A percentile compares a stretch with the other conserved stretches of the same genome.
Evolutionary conservation across 2,797 vertebrate species (phyloP).

Genomic region (Oryzias dopingdopingensis): DNA sequence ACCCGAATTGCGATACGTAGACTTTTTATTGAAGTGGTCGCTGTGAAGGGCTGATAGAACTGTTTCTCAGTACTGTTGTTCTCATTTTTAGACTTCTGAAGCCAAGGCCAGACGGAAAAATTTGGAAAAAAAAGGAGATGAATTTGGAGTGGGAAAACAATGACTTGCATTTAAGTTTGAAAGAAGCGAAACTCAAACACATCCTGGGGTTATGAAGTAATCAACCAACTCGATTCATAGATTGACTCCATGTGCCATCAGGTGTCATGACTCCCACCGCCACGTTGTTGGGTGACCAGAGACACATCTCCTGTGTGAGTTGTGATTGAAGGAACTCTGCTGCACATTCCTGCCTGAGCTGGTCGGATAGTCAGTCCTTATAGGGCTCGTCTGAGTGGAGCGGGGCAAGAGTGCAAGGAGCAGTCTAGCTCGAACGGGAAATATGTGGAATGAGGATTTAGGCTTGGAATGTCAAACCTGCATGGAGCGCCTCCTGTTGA

Average conservation of each 20-base stretch:
- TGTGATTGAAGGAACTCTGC: constrained; percentile 12
- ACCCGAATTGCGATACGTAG: too few species aligned
- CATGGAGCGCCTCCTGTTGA: constrained; percentile 58
- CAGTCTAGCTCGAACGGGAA: constrained; percentile 67
- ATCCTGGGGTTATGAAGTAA: not conserved
- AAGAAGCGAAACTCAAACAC: not conserved
- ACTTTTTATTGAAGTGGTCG: too few species aligned
- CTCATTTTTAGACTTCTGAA: constrained; percentile 3
- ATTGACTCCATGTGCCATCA: constrained; percentile 1
- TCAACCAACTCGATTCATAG: not conserved
- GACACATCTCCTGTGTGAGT: constrained; percentile 7
- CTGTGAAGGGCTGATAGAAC: too few species aligned
- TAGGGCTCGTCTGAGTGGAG: constrained; percentile 78
- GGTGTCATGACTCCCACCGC: too few species aligned
- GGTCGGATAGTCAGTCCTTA: constrained; percentile 70
- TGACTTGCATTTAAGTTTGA: not conserved
- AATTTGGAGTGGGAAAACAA: not conserved
- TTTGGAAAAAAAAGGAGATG: constrained; percentile 17
- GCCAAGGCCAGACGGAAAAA: constrained; percentile 4
- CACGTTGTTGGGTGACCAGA: too few species aligned
- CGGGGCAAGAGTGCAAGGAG: constrained; percentile 74
- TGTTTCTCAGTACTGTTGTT: too few species aligned
- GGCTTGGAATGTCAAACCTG: constrained; percentile 74
- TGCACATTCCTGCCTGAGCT: constrained; percentile 52
- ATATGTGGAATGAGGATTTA: constrained; percentile 72